Base-by-base conservation (phyloP, 1,140 invertebrate species). In the Drosophila ambigua region DNA sequence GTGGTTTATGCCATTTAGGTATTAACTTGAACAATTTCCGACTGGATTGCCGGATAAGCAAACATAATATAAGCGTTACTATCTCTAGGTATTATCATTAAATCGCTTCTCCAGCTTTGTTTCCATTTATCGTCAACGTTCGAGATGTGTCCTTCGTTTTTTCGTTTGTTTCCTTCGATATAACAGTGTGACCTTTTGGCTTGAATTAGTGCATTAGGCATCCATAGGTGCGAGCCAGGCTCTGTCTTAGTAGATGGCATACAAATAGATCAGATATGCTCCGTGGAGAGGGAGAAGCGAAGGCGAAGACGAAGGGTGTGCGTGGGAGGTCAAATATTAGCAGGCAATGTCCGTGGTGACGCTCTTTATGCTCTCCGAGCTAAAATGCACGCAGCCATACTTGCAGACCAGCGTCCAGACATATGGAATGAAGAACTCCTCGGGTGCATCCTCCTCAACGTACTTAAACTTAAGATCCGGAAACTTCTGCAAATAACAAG, bases 391-490 rank as follows among this genome's bases (percentile, higher is more conserved):
- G 44, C 95, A 94, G 1, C 96, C 97, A 76, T 95, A 95, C 77
- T 95, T 94, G 78, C 94, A 96, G 24, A 98, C 96, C 50, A 99
- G 93, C 9, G 97, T 96, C 99, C 99, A 99, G 41, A 99, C 96
- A 92, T 99, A 99, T 7, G 99, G 99, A 83, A 99, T 98, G 93
- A 99, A 99, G 93, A 99, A 99, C 89, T 99, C 98, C 92, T 99
- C 98, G 0, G 98, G 99, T 65, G 97, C 96, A 67, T 99, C 98
- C 93, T 99, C 99, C 93, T 99, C 99, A 0, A 99, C 98, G 91
- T 99, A 99, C 77, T 98, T 97, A 93, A 99, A 99, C 92, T 99
- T 99, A 46, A 99, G 92, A 82, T 99, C 98, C 1, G 99, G 98
- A 92, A 99, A 99, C 96, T 98, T 99, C 97, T 98, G 92, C 11